Conservation (phyloP, 2,888 invertebrate species). For the Drosophila infuscata region DNA sequence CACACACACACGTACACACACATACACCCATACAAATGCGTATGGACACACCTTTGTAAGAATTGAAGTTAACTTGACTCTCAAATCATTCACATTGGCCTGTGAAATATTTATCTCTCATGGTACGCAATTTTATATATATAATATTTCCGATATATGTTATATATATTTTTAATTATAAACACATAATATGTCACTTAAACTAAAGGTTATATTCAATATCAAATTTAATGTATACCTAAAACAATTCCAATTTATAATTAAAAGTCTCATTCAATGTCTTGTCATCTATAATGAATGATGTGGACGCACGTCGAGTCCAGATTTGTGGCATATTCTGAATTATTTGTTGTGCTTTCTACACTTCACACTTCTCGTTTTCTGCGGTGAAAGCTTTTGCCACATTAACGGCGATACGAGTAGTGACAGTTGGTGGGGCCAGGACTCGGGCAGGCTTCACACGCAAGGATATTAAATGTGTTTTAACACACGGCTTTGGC, state of each 20-base stretch:
- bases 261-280: neutral
- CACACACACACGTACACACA: constrained; percentile 6
- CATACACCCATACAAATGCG: constrained; percentile 7
- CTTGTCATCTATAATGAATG: constrained; percentile 20
- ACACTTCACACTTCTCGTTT: constrained; percentile 50
- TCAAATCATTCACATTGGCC: constrained; percentile 52
- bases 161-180: neutral
- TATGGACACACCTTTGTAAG: constrained; percentile 22
- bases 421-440: constrained; percentile 36
- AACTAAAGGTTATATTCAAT: neutral
- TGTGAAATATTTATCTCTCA: constrained; percentile 6
- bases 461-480: constrained; percentile 38
- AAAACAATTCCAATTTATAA: neutral
- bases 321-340: constrained; percentile 30
- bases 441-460: constrained; percentile 23
- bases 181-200: neutral
- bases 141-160: neutral
- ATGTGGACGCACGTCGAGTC: constrained; percentile 12
- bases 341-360: constrained; percentile 38
- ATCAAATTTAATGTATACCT: neutral
- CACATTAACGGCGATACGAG: constrained; percentile 63
- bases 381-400: constrained; percentile 46
- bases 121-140: neutral
- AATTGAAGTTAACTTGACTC: constrained; percentile 5
- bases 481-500: constrained; percentile 6